Base-by-base conservation (phyloP, 2,888 invertebrate genomes). In the Timema podura region DNA sequence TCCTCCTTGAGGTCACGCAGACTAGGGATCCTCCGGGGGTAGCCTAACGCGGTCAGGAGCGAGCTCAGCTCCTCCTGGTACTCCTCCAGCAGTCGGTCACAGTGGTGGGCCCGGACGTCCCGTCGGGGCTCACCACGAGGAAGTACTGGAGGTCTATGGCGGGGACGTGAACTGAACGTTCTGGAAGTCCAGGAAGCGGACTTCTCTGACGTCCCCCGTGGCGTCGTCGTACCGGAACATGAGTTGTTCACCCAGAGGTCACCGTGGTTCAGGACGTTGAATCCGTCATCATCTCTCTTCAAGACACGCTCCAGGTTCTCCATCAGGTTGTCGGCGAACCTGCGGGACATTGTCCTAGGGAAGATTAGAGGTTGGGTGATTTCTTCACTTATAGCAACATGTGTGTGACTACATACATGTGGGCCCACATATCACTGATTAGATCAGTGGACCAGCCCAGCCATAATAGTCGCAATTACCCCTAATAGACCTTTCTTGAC, bases 171-270 rank as follows among this genome's bases (percentile, higher is more conserved):
- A 71, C 15, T 71, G 69, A 6, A 49, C 48, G 44, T 68, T 49
- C 48, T 74, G 74, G 48, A 71, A 74, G 51, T 74, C 74, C 1
- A 74, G 68, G 46, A 74, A 70, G 15, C 61, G 65, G 10, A 71
- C 68, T 1, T 72, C 71, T 30, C 66, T 30, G 8, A 65, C 64
- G 16, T 65, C 64, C 5, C 64, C 66, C 0, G 67, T 30, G 6
- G 61, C 48, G 8, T 54, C 15, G 9, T 68, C 46, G 48, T 70
- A 68, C n/a, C 64, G 30, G 49, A 71, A 74, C 46, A 74, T 49
- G 49, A 73, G 64, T 74, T 74, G 68, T 73, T 73, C 5, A 74
- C 51, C 73, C 73, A 74, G 48, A 68, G 71, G 67, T 74, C 74
- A 5, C 74, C 74, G 57, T 74, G 74, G 30, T 65, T 70, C 54